phyloP scores from a whole-genome alignment of 2,113 vertebrate species.

The Cephalopholis sonnerati region DNA sequence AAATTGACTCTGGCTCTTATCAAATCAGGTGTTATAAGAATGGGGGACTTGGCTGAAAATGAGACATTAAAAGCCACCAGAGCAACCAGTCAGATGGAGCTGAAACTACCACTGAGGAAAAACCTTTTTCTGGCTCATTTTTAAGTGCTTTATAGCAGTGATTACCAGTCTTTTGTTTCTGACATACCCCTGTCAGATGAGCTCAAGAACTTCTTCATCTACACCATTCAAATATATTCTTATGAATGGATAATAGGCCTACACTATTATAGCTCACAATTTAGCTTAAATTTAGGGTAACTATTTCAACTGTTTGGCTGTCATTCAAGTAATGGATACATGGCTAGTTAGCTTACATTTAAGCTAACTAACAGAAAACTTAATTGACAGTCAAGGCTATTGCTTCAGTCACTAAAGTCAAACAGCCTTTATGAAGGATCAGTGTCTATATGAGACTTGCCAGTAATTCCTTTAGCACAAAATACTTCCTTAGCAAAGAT shows the following conservation, averaged over 20 bases:
- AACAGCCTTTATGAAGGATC: too few relatives aligned
- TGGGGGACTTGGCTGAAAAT: slow-evolving; percentile 2
- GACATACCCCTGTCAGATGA: neutral
- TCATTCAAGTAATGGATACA: too few relatives aligned
- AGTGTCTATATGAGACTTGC: too few relatives aligned
- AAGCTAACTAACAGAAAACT: too few relatives aligned
- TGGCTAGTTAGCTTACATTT: too few relatives aligned
- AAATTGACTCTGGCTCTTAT: slow-evolving; percentile 5
- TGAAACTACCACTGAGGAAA: neutral
- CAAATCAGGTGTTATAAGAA: slow-evolving; percentile 7
- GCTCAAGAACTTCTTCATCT: neutral
- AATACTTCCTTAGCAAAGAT: too few relatives aligned
- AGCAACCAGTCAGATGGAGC: neutral
- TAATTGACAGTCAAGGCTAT: too few relatives aligned
- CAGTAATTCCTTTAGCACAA: too few relatives aligned
- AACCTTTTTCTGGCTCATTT: neutral
- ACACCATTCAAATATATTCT: neutral
- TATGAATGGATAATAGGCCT: neutral
- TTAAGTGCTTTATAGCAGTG: neutral
- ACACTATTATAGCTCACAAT: too few relatives aligned
- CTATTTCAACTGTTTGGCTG: too few relatives aligned
- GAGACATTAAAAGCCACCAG: slow-evolving; percentile 19
- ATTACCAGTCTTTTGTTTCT: neutral
- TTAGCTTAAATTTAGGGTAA: too few relatives aligned
- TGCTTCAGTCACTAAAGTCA: too few relatives aligned